Evolutionary conservation across 2,888 invertebrate species (phyloP).

Genomic region (Zelleria hepariella): DNA sequence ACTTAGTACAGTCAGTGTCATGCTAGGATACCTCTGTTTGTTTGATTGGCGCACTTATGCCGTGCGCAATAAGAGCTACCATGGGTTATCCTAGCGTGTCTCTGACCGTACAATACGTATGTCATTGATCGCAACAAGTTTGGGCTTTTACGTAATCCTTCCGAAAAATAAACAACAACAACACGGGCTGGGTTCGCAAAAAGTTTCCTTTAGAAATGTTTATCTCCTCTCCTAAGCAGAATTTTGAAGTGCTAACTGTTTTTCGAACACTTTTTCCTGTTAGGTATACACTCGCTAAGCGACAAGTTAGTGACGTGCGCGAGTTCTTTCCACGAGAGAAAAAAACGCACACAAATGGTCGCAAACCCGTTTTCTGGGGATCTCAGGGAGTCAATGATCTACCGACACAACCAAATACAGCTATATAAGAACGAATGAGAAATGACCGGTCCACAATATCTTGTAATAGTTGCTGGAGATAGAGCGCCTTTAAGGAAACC

Average conservation of each 20-base stretch:
- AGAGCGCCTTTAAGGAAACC: neutral
- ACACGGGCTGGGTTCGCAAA: too few species aligned
- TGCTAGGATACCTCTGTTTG: too few species aligned
- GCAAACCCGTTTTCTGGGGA: conserved; percentile 1
- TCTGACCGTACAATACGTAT: too few species aligned
- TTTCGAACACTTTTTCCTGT: neutral
- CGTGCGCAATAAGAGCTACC: too few species aligned
- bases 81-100: too few species aligned
- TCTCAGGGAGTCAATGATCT: conserved; percentile 1
- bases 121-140: too few species aligned
- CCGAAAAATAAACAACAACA: too few species aligned
- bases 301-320: neutral
- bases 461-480: neutral
- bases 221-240: too few species aligned
- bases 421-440: neutral
- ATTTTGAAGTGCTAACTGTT: neutral
- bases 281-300: neutral
- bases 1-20: too few species aligned
- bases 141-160: too few species aligned
- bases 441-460: neutral
- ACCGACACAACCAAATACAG: neutral
- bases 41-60: too few species aligned
- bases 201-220: too few species aligned
- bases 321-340: neutral
- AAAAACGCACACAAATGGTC: neutral